These are phyloP conservation scores for Aphyosemion australe DNA, from an alignment of 2,113 vertebrate species.

Conservation along the genomic window DNA sequence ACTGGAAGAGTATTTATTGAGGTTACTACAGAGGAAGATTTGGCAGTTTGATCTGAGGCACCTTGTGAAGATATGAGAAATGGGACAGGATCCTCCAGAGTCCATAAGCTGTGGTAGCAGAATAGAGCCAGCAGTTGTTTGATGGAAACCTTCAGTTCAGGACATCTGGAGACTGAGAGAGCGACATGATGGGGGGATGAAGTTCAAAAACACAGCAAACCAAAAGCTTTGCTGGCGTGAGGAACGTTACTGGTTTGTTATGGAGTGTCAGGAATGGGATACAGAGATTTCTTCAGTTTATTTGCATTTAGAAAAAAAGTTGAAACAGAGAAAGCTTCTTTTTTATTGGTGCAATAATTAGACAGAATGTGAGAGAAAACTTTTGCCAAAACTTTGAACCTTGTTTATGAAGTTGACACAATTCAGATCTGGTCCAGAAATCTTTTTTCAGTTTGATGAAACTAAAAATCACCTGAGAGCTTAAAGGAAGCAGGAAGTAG, in stretches of 20 bases:
- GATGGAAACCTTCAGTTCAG: slow-evolving; percentile 17
- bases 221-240: background rate
- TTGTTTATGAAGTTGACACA: too few relatives aligned
- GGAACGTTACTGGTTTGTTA: background rate
- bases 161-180: slow-evolving; percentile 16
- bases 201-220: background rate
- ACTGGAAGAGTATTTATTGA: slow-evolving; percentile 9
- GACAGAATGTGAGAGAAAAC: background rate
- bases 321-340: background rate
- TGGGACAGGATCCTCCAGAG: slow-evolving; percentile 16
- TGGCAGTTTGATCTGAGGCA: slow-evolving; percentile 16
- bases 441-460: background rate
- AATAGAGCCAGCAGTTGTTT: slow-evolving; percentile 13
- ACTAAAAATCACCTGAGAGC: slow-evolving; percentile 1
- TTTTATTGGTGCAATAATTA: background rate
- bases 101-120: slow-evolving; percentile 10
- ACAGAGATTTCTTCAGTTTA: too few relatives aligned
- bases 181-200: background rate
- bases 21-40: slow-evolving; percentile 17
- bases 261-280: too few relatives aligned
- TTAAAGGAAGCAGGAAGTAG: background rate
- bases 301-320: too few relatives aligned
- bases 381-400: background rate
- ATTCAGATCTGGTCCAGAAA: too few relatives aligned
- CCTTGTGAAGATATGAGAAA: slow-evolving; percentile 6